Evolutionary conservation across 1,140 invertebrate genomes (phyloP).

Genomic region (Drosophila fuyamai): DNA sequence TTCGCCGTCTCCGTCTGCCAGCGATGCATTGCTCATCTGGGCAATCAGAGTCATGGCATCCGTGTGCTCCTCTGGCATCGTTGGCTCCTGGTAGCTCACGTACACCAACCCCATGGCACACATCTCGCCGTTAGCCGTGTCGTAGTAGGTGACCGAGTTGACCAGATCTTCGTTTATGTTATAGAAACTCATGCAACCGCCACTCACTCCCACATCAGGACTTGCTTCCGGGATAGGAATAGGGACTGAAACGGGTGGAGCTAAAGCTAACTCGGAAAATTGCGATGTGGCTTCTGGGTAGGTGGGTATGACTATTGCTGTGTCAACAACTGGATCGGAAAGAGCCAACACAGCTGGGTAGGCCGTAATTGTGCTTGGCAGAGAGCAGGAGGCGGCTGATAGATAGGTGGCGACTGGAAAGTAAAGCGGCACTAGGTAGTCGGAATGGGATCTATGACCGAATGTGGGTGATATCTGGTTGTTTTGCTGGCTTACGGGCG

Average conservation of each 20-base stretch:
- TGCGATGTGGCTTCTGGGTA: too few species aligned
- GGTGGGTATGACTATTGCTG: neutral
- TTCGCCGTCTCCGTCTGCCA: neutral
- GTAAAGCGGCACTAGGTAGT: slow-evolving; percentile 10
- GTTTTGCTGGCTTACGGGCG: neutral
- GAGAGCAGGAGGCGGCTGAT: neutral
- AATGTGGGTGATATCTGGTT: neutral
- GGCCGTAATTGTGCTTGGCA: neutral
- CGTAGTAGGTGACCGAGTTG: slow-evolving; percentile 16
- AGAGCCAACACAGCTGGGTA: neutral
- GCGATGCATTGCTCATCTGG: slow-evolving; percentile 1
- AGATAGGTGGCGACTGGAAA: slow-evolving; percentile 1
- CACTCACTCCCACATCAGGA: neutral
- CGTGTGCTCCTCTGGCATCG: neutral
- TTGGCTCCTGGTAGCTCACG: slow-evolving; percentile 26
- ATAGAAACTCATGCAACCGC: neutral
- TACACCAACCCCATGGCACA: slow-evolving; percentile 40
- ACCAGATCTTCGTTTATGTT: neutral
- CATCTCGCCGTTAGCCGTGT: slow-evolving; percentile 3
- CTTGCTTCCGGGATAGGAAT: neutral
- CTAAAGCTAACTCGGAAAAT: neutral
- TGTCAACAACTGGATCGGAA: neutral
- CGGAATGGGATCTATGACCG: neutral
- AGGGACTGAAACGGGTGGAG: neutral
- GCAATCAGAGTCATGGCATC: neutral